Evolutionary conservation across 2,888 invertebrate genomes (phyloP).

Genomic region (Lasioglossum villosulum): DNA sequence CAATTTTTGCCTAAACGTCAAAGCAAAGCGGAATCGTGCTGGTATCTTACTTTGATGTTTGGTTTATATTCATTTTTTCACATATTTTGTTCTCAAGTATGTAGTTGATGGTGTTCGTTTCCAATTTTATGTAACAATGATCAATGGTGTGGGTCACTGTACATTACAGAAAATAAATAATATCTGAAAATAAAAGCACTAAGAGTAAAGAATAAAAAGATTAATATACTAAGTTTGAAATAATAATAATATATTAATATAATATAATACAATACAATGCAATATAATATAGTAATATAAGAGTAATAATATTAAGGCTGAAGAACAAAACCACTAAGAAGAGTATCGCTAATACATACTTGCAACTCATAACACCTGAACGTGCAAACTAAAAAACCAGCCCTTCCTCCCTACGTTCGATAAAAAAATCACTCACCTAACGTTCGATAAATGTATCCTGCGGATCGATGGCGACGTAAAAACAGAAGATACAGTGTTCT

Average conservation of each 20-base stretch:
- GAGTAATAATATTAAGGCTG: neutral
- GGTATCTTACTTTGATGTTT: too few relatives aligned
- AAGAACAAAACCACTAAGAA: neutral
- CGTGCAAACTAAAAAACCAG: neutral
- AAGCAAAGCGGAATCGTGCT: neutral
- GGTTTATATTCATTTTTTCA: neutral
- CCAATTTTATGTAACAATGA: neutral
- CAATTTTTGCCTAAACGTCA: neutral
- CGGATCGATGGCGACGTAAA: neutral
- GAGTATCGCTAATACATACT: neutral
- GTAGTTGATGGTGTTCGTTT: neutral
- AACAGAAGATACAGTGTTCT: neutral
- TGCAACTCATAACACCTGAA: neutral
- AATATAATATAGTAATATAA: too few relatives aligned
- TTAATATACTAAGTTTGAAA: too few relatives aligned
- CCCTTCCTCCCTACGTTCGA: accelerated
- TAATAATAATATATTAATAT: too few relatives aligned
- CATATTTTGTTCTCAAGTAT: neutral
- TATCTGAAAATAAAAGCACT: neutral
- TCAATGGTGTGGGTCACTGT: too few relatives aligned
- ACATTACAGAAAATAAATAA: too few relatives aligned
- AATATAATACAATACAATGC: too few relatives aligned
- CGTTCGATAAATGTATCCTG: neutral
- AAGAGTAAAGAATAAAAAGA: neutral
- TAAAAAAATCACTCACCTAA: neutral